Conservation (phyloP, 35 echinoderm and acorn worm species). For the Lytechinus variegatus region DNA sequence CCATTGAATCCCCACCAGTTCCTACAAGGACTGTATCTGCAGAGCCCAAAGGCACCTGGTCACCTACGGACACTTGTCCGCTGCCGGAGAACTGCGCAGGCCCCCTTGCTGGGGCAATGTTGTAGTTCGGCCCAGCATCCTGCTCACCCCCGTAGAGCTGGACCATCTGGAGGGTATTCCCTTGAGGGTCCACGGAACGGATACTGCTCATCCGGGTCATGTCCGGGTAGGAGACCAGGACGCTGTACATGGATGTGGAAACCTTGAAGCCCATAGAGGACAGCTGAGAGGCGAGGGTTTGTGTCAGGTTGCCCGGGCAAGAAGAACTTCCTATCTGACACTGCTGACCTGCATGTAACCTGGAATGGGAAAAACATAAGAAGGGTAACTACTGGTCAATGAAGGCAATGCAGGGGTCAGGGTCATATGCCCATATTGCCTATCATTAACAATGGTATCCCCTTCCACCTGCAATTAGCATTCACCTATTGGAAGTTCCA, state of each 20-base stretch:
- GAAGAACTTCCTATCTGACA: conserved; percentile 23
- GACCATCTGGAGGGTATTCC: conserved; percentile 31
- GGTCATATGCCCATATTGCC: no score
- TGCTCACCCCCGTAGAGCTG: neutral
- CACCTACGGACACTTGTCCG: neutral
- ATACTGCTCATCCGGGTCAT: neutral
- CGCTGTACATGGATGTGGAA: conserved; percentile 41
- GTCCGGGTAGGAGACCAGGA: conserved; percentile 32
- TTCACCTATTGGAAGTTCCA: no score
- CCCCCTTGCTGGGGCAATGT: neutral
- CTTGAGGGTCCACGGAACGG: neutral
- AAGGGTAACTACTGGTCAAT: no score
- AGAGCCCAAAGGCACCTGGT: neutral
- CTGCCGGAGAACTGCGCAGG: neutral
- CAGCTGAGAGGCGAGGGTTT: neutral
- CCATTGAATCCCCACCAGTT: neutral
- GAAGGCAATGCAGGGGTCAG: no score
- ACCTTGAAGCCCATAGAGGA: conserved; percentile 47
- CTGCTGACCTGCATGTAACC: conserved; percentile 6
- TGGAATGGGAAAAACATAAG: neutral
- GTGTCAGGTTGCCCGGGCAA: conserved; percentile 28
- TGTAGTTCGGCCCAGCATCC: neutral
- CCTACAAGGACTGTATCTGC: neutral
- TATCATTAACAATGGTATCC: no score
- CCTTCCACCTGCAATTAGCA: no score